phyloP scores from a whole-genome alignment of 2,113 vertebrate genomes.

The Illadopsis cleaveri region DNA sequence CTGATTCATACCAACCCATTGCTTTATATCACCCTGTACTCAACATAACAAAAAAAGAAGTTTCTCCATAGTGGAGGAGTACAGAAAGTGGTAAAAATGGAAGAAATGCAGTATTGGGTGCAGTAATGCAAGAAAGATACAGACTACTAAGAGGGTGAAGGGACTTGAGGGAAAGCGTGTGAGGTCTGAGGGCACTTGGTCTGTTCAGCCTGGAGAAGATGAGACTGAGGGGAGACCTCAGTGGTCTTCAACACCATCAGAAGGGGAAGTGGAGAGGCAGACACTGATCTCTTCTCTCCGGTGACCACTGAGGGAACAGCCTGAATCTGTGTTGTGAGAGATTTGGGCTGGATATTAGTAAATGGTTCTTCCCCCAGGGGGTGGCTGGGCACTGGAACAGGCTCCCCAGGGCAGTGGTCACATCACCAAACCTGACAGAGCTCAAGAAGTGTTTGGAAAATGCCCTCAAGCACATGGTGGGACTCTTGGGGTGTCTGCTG shows the following conservation, averaged over 20 bases:
- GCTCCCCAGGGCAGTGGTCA: not conserved
- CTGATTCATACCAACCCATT: not conserved
- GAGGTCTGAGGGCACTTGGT: not conserved
- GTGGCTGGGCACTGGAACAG: accelerated
- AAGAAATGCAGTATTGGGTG: not conserved
- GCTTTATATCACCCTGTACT: not conserved
- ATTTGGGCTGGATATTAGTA: not conserved
- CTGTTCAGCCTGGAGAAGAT: not conserved
- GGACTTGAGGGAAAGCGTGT: accelerated
- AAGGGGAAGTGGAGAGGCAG: not conserved
- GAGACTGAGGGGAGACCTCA: not conserved
- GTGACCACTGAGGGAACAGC: no score
- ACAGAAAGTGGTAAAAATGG: not conserved
- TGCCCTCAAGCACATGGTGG: accelerated
- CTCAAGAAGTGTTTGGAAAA: not conserved
- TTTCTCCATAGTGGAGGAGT: not conserved
- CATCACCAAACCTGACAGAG: not conserved
- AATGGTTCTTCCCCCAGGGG: not conserved
- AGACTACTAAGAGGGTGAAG: not conserved
- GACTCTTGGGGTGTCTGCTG: not conserved
- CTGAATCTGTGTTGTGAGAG: not conserved
- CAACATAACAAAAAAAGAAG: not conserved
- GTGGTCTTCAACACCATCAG: not conserved
- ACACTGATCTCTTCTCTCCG: not conserved
- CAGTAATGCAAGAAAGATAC: not conserved